Conservation (phyloP, 1,140 invertebrate species). For the Tetramorium simillimum region DNA sequence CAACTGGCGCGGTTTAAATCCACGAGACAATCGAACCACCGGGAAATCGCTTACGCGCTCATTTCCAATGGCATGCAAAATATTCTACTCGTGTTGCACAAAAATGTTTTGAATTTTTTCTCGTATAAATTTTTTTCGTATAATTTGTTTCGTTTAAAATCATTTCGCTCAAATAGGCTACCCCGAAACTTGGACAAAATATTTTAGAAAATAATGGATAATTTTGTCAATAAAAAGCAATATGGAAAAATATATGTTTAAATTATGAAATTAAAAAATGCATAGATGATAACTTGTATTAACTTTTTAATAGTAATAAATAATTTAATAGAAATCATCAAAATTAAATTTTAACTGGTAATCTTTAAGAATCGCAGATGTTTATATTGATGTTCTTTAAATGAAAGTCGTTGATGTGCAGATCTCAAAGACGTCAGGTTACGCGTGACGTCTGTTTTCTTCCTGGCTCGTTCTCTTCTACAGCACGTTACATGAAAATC, state of each 20-base stretch:
- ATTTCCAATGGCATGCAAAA: not conserved
- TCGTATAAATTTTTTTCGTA: no score
- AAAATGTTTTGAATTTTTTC: not conserved
- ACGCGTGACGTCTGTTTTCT: not conserved
- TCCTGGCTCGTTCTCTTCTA: not conserved
- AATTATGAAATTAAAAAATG: not conserved
- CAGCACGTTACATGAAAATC: slow-evolving; percentile 15
- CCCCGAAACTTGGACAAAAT: not conserved
- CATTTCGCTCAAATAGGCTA: not conserved
- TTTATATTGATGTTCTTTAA: not conserved
- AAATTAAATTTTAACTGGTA: not conserved
- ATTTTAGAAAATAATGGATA: not conserved
- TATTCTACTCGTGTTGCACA: not conserved
- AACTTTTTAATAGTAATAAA: not conserved
- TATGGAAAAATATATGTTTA: not conserved
- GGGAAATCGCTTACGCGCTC: not conserved
- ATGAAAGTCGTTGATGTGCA: not conserved
- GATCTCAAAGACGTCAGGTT: not conserved
- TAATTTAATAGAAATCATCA: not conserved
- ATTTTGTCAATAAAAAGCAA: not conserved
- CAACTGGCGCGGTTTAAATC: slow-evolving; percentile 14
- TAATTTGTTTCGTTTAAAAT: no score
- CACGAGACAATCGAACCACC: not conserved
- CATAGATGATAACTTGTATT: not conserved
- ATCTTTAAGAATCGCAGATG: no score